These are phyloP conservation scores for Pachymerium ferrugineum DNA, from an alignment of 2,888 invertebrate genomes.

Conservation along the genomic window DNA sequence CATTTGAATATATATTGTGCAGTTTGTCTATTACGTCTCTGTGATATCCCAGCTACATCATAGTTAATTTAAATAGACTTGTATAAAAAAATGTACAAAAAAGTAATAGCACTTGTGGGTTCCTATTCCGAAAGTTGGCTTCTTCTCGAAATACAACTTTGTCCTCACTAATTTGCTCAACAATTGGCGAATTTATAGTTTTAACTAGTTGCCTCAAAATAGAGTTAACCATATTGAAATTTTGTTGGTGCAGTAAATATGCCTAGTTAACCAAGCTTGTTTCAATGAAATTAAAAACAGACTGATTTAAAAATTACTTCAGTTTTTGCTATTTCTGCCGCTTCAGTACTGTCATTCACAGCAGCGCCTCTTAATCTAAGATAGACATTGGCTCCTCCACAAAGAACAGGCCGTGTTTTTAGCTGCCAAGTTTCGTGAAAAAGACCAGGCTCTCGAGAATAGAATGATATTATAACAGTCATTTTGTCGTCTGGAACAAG, in stretches of 20 bases:
- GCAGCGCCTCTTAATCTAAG: background rate
- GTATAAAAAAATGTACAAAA: background rate
- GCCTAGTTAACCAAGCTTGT: background rate
- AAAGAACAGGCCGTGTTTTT: background rate
- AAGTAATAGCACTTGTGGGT: background rate
- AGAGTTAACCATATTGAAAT: background rate
- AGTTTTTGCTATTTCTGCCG: background rate
- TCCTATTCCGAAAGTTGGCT: background rate
- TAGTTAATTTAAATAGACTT: background rate
- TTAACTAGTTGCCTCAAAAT: background rate
- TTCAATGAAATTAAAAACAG: background rate
- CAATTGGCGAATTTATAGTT: background rate
- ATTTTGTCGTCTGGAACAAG: background rate
- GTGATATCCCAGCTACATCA: background rate
- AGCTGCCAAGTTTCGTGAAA: conserved; percentile 13
- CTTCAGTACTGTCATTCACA: background rate
- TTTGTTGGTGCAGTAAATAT: background rate
- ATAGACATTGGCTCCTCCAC: background rate
- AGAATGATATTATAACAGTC: background rate
- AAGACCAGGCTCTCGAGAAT: background rate
- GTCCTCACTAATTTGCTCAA: background rate
- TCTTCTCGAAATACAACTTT: background rate
- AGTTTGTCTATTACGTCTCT: background rate
- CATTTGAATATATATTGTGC: background rate
- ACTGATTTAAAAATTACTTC: no score